These are phyloP conservation scores for Bombyx mandarina DNA, from an alignment of 1,140 invertebrate genomes.

Conservation along the genomic window DNA sequence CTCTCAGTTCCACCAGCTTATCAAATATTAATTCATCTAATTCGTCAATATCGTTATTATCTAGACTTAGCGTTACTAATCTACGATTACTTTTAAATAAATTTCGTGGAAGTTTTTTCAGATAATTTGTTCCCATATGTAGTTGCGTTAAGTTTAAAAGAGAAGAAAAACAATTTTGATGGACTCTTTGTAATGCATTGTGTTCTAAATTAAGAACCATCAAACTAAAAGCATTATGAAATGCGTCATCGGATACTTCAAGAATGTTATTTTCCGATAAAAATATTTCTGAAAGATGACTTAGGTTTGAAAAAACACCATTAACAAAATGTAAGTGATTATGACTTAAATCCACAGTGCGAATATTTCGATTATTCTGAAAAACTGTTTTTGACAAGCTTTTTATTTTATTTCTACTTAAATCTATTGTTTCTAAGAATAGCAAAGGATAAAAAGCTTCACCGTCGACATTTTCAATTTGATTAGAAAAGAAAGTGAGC, in stretches of 20 bases:
- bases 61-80: constrained; percentile 87
- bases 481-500: constrained; percentile 87
- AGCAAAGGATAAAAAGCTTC: constrained; percentile 81
- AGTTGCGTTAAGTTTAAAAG: constrained; percentile 84
- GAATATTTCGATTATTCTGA: constrained; percentile 79
- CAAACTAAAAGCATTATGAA: constrained; percentile 81
- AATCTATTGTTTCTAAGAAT: constrained; percentile 86
- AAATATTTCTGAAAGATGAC: constrained; percentile 84
- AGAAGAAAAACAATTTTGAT: constrained; percentile 80
- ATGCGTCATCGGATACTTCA: constrained; percentile 85
- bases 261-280: constrained; percentile 93
- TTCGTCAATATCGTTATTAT: constrained; percentile 89
- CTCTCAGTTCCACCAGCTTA: constrained; percentile 79
- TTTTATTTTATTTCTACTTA: constrained; percentile 90
- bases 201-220: constrained; percentile 89
- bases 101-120: constrained; percentile 80
- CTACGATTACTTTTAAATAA: constrained; percentile 82
- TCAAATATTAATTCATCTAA: constrained; percentile 85
- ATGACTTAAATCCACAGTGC: constrained; percentile 88
- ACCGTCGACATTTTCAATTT: constrained; percentile 83
- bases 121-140: constrained; percentile 89
- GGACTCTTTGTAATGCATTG: constrained; percentile 86
- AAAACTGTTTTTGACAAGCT: constrained; percentile 81
- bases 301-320: constrained; percentile 84
- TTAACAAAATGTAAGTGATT: constrained; percentile 90